Base-by-base conservation (phyloP, 2,888 invertebrate genomes). In the Rapana venosa region DNA sequence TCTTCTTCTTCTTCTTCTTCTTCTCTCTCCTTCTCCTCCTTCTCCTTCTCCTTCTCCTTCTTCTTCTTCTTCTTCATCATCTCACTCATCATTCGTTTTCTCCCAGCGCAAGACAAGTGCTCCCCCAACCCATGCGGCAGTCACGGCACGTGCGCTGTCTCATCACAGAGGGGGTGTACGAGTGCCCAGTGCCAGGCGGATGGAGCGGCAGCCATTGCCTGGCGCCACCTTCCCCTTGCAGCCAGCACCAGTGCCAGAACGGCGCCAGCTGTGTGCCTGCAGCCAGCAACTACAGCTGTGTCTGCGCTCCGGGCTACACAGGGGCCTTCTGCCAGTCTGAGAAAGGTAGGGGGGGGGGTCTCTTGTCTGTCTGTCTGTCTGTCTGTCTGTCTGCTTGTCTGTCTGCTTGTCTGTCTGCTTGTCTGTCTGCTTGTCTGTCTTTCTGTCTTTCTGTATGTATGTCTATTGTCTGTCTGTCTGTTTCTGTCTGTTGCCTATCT, bases 31-130 rank as follows among this genome's bases (percentile, higher is more conserved):
- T n/a, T n/a, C n/a, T n/a, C n/a, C n/a, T n/a, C n/a, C n/a, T n/a
- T n/a, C n/a, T n/a, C n/a, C n/a, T n/a, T n/a, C n/a, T n/a, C n/a
- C n/a, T n/a, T n/a, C n/a, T n/a, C n/a, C n/a, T n/a, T n/a, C n/a
- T n/a, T n/a, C n/a, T n/a, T n/a, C n/a, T n/a, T n/a, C n/a, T n/a
- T n/a, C n/a, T n/a, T n/a, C n/a, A n/a, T n/a, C n/a, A n/a, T n/a
- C n/a, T n/a, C n/a, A n/a, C n/a, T n/a, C n/a, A n/a, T n/a, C n/a
- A n/a, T n/a, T n/a, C n/a, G n/a, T n/a, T n/a, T n/a, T n/a, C n/a
- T n/a, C n/a, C n/a, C 93, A 96, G 99, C 99, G 96, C 97, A 98
- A 88, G 98, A 99, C 95, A 99, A 99, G 96, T 99, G 99, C 95
- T 97, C 97, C 32, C 97, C 97, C 56, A 97, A 98, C 95, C 97